Percentiles rank a stretch among this genome's conserved stretches.
Conservation (phyloP, 2,113 vertebrate genomes). For the Verasper variegatus region DNA sequence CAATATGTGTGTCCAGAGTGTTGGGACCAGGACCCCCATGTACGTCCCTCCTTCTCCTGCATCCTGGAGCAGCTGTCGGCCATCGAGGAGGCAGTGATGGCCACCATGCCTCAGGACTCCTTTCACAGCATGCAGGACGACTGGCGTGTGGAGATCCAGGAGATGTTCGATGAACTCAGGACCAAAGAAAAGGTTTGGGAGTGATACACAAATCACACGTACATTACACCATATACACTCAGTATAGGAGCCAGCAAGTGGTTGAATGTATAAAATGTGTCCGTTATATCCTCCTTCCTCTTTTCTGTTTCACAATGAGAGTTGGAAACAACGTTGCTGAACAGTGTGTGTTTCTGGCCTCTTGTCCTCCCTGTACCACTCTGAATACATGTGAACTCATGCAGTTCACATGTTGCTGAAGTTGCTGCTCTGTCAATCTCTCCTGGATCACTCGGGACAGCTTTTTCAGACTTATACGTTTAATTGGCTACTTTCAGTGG, state of each 20-base stretch:
- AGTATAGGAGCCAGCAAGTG: neutral
- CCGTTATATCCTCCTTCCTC: neutral
- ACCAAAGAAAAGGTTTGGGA: constrained; percentile 93
- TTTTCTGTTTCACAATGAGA: neutral
- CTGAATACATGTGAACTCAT: neutral
- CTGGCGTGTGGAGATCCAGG: constrained; percentile 98
- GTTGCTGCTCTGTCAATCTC: neutral
- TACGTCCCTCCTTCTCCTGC: constrained; percentile 92
- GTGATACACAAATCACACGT: neutral
- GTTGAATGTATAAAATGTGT: neutral
- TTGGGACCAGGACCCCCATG: constrained; percentile 96
- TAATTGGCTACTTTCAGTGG: constrained; percentile 62
- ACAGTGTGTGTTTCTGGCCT: neutral
- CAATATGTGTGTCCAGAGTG: constrained; percentile 83
- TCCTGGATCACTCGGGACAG: neutral
- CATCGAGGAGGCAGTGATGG: constrained; percentile 92
- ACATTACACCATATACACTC: neutral
- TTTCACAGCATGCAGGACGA: constrained; percentile 99
- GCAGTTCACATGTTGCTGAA: too few species aligned
- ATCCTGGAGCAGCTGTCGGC: constrained; percentile 95
- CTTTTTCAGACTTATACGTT: constrained; percentile 34
- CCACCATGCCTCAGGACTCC: constrained; percentile 96
- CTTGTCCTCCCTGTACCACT: neutral
- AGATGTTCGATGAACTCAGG: constrained; percentile 96
- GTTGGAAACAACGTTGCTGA: neutral